Evolutionary conservation across 2,113 vertebrate species (phyloP), one percentile per base, ranked within the genome.

Genomic region (Tympanuchus pallidicinctus): DNA sequence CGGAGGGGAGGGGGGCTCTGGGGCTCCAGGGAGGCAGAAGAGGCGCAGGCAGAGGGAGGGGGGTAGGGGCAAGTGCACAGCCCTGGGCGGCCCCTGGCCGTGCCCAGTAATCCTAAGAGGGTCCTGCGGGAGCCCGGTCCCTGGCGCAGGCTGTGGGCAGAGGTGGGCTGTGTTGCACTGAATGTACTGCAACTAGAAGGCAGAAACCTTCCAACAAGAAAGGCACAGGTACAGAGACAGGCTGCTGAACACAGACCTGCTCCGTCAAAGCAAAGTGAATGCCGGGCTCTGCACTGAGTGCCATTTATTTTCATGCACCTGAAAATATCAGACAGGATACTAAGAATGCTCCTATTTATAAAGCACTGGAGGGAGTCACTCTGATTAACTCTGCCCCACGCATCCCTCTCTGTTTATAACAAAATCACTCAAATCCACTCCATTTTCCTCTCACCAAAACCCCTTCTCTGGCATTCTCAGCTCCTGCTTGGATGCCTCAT

Each of bases 151-250:
- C 34, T 21, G 52, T 2, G 21, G 36, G 78, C 66, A 93, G 36
- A 76, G 60, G 22, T 3, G 8, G 65, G 27, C 50, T 61, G 52
- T 38, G 81, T 25, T n/a, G 52, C 54, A 57, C 34, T 54, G 42
- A 54, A 57, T 22, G 64, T 47, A 81, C 72, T 93, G 4, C 19
- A 92, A 43, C 47, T 59, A 36, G 67, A 80, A 89, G 73, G 25
- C 70, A 84, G 56, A 77, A 94, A 66, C 91, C 78, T 91, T 90
- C 69, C 86, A 85, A 75, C 73, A 89, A 72, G 91, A 85, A 89
- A 83, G 11, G 30, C 61, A 19, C 48, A 90, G 91, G 89, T 89
- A 89, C 95, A 89, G 77, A 86, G 34, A 56, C 34, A 45, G 79
- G 70, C 71, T 69, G 82, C 66, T 79, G 78, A 56, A 84, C 43